Base-by-base conservation (phyloP, 2,888 invertebrate genomes). In the Dermolepida albohirtum region DNA sequence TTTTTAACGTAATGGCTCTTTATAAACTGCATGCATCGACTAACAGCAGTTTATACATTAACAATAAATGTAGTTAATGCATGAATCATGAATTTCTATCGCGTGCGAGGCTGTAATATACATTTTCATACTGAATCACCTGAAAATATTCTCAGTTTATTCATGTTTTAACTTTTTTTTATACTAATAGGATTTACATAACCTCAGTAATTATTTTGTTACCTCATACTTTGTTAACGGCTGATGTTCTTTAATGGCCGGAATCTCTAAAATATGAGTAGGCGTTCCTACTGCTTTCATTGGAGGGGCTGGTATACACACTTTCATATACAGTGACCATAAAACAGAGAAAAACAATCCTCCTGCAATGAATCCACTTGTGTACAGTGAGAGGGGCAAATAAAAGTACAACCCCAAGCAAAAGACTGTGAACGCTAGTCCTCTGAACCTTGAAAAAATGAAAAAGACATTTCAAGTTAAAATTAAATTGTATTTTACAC, bases 161-260 rank as follows among this genome's bases (percentile, higher is more conserved):
- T n/a, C n/a, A n/a, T n/a, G n/a, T n/a, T n/a, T n/a, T n/a, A n/a
- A n/a, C n/a, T n/a, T n/a, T n/a, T n/a, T n/a, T n/a, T n/a, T n/a
- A n/a, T n/a, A n/a, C n/a, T n/a, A n/a, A n/a, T n/a, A 16, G 1
- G 7, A 40, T 12, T 10, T 16, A 14, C 5, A 41, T 41, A 29
- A 11, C 27, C 11, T 12, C 22, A 6, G 14, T 17, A 43, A 16
- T 16, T 39, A n/a, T 16, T 16, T 12, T n/a, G 5, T 74, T 76
- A 88, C 88, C 85, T 89, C 88, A 78, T 85, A 86, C 80, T 88
- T 88, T 66, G 86, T 85, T 70, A 88, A 73, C 2, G 88, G 88
- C 71, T 82, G 86, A 75, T 89, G 87, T 76, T 90, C 90, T 74
- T 89, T 88, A 12, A 87, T 87, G 1, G 88, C 87, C 0, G 89